Conservation (phyloP, 2,113 vertebrate species). For the Pluvialis apricaria region DNA sequence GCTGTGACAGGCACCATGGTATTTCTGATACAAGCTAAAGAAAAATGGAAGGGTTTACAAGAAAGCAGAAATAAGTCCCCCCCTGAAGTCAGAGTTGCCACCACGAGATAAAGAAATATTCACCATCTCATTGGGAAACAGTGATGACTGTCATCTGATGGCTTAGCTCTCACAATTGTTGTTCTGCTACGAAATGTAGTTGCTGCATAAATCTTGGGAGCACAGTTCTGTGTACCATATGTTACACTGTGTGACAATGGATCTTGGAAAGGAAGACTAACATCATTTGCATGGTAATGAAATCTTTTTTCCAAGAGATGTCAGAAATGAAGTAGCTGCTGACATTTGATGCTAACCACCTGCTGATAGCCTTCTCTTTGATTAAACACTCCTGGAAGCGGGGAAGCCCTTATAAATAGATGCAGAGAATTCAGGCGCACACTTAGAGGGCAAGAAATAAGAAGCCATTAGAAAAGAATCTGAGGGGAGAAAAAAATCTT, state of each 20-base stretch:
- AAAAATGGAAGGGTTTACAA: not conserved
- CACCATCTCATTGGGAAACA: not conserved
- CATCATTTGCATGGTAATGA: conserved; percentile 45
- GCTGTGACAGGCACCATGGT: not conserved
- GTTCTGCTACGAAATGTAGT: not conserved
- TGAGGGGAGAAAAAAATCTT: not conserved
- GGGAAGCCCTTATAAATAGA: conserved; percentile 36
- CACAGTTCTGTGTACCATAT: not conserved
- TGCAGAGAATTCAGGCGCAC: not conserved
- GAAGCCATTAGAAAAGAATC: not conserved
- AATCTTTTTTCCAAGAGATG: not conserved
- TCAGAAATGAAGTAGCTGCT: not conserved
- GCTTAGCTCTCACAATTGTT: not conserved
- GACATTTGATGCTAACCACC: conserved; percentile 11
- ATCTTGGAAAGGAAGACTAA: not conserved
- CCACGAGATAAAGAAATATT: not conserved
- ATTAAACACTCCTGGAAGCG: not conserved
- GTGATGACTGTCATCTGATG: not conserved
- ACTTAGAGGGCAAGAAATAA: not conserved
- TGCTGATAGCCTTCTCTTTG: conserved; percentile 29
- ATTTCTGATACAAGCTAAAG: not conserved
- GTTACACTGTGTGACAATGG: not conserved
- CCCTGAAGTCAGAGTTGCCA: not conserved
- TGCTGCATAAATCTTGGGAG: not conserved
- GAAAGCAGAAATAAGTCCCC: not conserved